Base-by-base conservation (phyloP, 2,113 vertebrate species). In the Heterocephalus glaber region DNA sequence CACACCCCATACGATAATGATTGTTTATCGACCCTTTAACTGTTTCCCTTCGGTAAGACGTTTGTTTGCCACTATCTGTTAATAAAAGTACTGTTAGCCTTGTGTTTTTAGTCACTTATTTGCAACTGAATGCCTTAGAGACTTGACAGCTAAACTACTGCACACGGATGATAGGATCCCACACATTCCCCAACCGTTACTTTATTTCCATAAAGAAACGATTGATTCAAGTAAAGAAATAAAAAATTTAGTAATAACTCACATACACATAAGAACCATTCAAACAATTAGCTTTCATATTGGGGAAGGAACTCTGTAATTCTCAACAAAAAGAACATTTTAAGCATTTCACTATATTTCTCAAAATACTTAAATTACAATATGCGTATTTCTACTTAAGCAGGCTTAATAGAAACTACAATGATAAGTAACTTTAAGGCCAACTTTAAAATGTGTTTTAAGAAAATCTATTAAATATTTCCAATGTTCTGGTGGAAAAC, bases 21-120 rank as follows among this genome's bases (percentile, higher is more conserved):
- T 98, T 93, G 97, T 96, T 96, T 97, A 93, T 91, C 96, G 95
- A 97, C 96, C 95, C 86, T 96, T 96, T 89, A 96, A 93, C 96
- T 94, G 65, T 38, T 91, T 86, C 54, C 86, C 86, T 94, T 97
- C 33, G 49, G 76, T 87, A 91, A 95, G 93, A 96, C 63, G 30
- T 97, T 96, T 96, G 91, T 94, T 96, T 96, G 81, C 92, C 66
- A 35, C 96, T 68, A 93, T 95, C 93, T 96, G 96, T 96, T 97
- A 91, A 94, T 95, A 94, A 95, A 97, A 96, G 84, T 89, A 79
- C 86, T 35, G 54, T 66, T 96, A 47, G 83, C 44, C 83, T 38
- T 86, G 68, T 61, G 63, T 33, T 95, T 96, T 91, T 91, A 60
- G 88, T 92, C 93, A 82, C 84, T 97, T 95, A 76, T 85, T 83